A percentile compares a stretch with the other conserved stretches of the same genome.
Conservation (phyloP, 92 coral and sea anemone genomes). For the Epizoanthus scotinus region DNA sequence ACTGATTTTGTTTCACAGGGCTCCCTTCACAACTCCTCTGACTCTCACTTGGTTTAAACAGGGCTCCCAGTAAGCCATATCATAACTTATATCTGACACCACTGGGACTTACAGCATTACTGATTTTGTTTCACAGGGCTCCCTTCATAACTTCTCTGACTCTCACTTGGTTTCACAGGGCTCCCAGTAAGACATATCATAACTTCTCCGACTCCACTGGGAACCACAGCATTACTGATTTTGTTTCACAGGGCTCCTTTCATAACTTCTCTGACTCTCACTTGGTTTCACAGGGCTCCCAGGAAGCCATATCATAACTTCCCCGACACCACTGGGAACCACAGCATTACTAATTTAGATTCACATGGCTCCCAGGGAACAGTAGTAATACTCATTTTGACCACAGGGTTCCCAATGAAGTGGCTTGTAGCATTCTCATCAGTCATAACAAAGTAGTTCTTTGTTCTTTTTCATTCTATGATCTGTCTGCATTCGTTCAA, state of each 20-base stretch:
- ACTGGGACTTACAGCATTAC: background rate
- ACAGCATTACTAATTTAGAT: background rate
- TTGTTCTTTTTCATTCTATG: slow-evolving; percentile 71
- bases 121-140: too few species aligned
- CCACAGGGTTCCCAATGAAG: background rate
- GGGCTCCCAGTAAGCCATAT: background rate
- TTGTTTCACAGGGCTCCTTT: background rate
- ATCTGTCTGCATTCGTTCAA: slow-evolving; percentile 73
- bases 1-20: too few species aligned
- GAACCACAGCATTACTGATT: too few species aligned
- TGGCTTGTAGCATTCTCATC: background rate
- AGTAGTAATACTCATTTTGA: too few species aligned
- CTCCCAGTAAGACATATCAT: background rate
- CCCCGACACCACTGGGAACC: too few species aligned
- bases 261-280: background rate
- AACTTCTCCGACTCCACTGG: too few species aligned
- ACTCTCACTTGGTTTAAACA: too few species aligned
- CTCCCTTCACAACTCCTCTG: too few species aligned
- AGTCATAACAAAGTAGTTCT: slow-evolving; percentile 47
- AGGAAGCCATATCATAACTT: too few species aligned
- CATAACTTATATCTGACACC: too few species aligned
- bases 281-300: background rate
- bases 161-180: background rate
- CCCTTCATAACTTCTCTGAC: too few species aligned
- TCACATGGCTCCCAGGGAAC: background rate